Base-by-base conservation (phyloP, 1,140 invertebrate genomes). In the Leucophenga varia region DNA sequence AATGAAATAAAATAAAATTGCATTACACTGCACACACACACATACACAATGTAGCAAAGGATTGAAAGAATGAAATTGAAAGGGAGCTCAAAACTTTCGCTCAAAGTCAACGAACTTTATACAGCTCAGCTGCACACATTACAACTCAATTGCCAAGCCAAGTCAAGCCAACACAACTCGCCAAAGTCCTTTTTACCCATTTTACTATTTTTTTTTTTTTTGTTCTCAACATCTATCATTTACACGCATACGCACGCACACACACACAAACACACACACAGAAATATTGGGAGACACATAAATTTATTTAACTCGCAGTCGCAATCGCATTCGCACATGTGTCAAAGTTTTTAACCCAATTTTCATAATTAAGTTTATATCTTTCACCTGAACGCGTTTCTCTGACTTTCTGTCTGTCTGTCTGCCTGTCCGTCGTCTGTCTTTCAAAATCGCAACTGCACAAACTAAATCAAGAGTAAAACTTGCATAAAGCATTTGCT, bases 1-100 rank as follows among this genome's bases (percentile, higher is more conserved):
- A 65, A 65, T 65, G 59, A 65, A 65, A 65, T 65, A 59, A 65
- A 65, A 65, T 67, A 65, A 65, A 65, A 65, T 65, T 65, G 63
- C 63, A 65, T 65, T 65, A 65, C 64, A 65, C 67, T 61, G 63
- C 47, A 22, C 37, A 46, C 55, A 57, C 47, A 57, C 50, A 49
- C 21, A 47, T 44, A 20, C 32, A 51, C n/a, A 37, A 38, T 47
- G 48, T 50, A 45, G 22, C 35, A 35, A 21, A 13, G 12, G 28
- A 14, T 20, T 2, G 43, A 20, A 16, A 18, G 20, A 13, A 6
- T 8, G 25, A 16, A 25, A 25, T 2, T n/a, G 22, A 4, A 17
- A 13, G 20, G 8, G 20, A 5, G 14, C 3, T 17, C n/a, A 38
- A 28, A 18, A 35, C 18, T 16, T 17, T 22, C 52, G 61, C 55